Percentiles rank a stretch among this genome's conserved stretches.
These are phyloP conservation scores for Bergia puertoricense DNA, from an alignment of 92 coral and sea anemone species.

Conservation along the genomic window DNA sequence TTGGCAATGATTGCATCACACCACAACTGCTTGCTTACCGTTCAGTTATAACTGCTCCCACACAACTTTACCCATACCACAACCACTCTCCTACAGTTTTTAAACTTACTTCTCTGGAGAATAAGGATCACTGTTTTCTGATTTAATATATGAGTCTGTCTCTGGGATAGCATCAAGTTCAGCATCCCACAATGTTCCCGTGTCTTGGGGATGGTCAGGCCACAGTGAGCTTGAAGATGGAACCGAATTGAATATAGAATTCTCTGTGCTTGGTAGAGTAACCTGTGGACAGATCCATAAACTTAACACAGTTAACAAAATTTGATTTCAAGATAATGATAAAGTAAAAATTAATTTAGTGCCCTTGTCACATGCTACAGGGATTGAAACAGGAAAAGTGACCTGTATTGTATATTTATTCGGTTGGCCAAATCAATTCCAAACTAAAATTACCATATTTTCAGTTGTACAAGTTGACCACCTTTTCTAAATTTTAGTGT, in stretches of 20 bases:
- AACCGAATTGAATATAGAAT: conserved; percentile 58
- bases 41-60: no score
- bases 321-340: no score
- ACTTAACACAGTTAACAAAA: not conserved
- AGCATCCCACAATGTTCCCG: conserved; percentile 65
- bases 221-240: conserved; percentile 63
- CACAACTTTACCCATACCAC: not conserved
- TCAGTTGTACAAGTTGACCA: no score
- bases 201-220: conserved; percentile 53
- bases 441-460: conserved; percentile 12
- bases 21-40: no score
- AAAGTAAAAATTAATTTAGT: no score
- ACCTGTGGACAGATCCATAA: conserved; percentile 38
- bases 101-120: conserved; percentile 33
- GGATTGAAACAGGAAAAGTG: no score
- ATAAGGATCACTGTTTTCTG: conserved; percentile 28
- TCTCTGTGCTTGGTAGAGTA: conserved; percentile 49
- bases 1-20: no score
- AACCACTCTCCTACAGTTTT: not conserved
- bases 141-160: not conserved
- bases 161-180: conserved; percentile 52
- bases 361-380: no score
- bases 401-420: not conserved
- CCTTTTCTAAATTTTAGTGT: no score
- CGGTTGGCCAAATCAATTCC: not conserved